These are phyloP conservation scores for Ceratotherium simum DNA, from an alignment of 2,113 vertebrate genomes.

Conservation along the genomic window DNA sequence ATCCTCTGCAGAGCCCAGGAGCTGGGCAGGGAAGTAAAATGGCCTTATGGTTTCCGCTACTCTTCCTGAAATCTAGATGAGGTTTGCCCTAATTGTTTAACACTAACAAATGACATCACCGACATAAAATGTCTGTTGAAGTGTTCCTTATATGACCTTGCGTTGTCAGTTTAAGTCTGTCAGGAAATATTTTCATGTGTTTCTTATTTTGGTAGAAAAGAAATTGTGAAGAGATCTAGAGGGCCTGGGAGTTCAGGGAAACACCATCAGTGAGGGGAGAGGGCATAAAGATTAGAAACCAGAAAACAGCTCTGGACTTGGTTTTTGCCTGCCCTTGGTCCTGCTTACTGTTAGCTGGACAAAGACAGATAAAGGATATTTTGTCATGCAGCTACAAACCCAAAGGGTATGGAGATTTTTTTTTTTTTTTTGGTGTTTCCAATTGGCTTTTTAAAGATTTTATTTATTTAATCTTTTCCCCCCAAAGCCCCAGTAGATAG, in stretches of 20 bases:
- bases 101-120: background rate
- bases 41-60: background rate
- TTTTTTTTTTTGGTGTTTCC: background rate
- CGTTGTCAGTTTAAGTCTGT: background rate
- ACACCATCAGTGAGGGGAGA: background rate
- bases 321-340: background rate
- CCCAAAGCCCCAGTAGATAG: too few relatives aligned
- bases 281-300: background rate
- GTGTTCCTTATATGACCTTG: background rate
- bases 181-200: background rate
- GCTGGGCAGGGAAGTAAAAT: background rate
- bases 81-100: background rate
- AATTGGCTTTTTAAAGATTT: background rate
- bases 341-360: background rate
- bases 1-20: background rate
- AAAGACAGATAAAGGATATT: background rate
- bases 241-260: background rate
- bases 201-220: background rate
- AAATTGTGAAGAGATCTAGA: background rate
- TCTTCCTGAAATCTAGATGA: constrained; percentile 11
- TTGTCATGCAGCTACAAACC: background rate
- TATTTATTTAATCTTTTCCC: too few relatives aligned
- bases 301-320: background rate
- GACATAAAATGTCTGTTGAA: background rate
- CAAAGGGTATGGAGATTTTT: background rate